These are phyloP conservation scores for Zootoca vivipara DNA, from an alignment of 2,113 vertebrate genomes.

Conservation along the genomic window DNA sequence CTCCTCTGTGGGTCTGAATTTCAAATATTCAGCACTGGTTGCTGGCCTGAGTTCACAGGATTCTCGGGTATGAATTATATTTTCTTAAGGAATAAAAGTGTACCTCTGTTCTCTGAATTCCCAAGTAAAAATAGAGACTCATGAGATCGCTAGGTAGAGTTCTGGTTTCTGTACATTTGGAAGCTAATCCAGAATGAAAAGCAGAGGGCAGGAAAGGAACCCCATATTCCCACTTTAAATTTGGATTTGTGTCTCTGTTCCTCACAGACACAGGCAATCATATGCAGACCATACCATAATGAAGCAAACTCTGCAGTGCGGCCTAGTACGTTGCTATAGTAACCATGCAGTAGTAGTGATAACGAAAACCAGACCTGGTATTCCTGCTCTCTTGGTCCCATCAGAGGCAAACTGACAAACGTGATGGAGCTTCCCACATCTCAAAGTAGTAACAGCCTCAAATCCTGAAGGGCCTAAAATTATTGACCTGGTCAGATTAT, in stretches of 20 bases:
- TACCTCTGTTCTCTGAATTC: not conserved
- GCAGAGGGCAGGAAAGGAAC: not conserved
- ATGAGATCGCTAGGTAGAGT: not conserved
- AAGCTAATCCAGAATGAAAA: constrained; percentile 27
- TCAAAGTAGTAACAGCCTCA: constrained; percentile 4
- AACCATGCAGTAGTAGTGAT: constrained; percentile 15
- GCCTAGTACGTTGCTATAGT: not conserved
- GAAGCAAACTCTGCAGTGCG: constrained; percentile 23
- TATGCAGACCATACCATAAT: not conserved
- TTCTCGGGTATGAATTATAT: constrained; percentile 11
- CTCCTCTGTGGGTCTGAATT: not conserved
- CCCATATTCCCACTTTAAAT: not conserved
- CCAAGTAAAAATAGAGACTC: not conserved
- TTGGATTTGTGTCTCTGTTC: accelerated
- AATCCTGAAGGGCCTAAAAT: not conserved
- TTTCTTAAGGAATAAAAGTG: constrained; percentile 37
- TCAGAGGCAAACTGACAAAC: constrained; percentile 12
- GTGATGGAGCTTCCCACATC: not conserved
- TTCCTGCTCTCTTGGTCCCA: constrained; percentile 13
- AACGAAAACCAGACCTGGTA: constrained; percentile 36
- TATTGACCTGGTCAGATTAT: not conserved
- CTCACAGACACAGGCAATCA: accelerated
- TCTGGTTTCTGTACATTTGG: constrained; percentile 28
- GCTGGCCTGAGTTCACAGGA: constrained; percentile 1
- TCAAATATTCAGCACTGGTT: constrained; percentile 1